These are phyloP conservation scores for Laothoe populi DNA, from an alignment of 2,888 invertebrate genomes.

Conservation along the genomic window DNA sequence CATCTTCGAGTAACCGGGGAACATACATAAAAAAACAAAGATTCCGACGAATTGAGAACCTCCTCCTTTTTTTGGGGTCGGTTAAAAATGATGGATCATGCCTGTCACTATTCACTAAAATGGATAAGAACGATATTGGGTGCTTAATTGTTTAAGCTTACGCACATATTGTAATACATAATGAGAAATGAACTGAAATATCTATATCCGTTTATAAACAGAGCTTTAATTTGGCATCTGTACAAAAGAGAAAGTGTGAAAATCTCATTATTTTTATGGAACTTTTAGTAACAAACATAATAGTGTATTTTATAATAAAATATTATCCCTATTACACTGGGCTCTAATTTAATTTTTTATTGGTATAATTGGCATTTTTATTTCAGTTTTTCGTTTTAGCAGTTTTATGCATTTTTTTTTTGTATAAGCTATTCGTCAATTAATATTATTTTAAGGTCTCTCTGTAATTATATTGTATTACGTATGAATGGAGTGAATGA, in stretches of 20 bases:
- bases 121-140: no score
- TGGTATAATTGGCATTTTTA: slow-evolving; percentile 5
- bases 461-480: neutral
- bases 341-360: neutral
- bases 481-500: neutral
- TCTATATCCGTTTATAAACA: neutral
- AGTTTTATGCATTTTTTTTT: neutral
- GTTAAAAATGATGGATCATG: no score
- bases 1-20: no score
- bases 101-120: no score
- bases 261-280: slow-evolving; percentile 22
- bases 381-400: neutral
- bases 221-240: slow-evolving; percentile 23
- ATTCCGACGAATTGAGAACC: no score
- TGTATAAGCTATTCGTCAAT: neutral
- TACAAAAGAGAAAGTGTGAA: neutral
- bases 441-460: neutral
- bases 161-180: no score
- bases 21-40: no score
- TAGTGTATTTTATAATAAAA: neutral
- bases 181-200: neutral
- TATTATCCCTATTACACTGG: neutral
- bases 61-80: no score
- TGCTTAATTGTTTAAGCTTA: no score
- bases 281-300: neutral